phyloP scores from a whole-genome alignment of 2,888 invertebrate genomes.

The Strigamia transsilvanica region DNA sequence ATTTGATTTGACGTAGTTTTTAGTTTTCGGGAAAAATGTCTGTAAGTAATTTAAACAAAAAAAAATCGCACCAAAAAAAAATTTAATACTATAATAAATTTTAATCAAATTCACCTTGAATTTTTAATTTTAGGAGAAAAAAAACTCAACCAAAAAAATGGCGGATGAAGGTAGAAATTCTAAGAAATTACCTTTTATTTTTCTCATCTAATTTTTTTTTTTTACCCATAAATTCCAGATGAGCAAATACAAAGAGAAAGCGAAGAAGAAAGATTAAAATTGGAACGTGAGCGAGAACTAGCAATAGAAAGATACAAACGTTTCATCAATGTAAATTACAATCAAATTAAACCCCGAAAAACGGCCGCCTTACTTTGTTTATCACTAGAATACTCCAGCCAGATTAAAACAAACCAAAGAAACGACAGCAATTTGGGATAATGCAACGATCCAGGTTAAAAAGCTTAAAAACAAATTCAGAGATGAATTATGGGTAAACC shows the following conservation, averaged over 20 bases:
- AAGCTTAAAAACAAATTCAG: background rate
- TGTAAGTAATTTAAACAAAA: background rate
- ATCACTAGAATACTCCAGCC: background rate
- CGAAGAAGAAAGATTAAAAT: conserved; percentile 2
- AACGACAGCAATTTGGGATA: background rate
- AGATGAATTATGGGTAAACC: background rate
- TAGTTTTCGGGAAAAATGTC: no score
- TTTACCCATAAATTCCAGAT: background rate
- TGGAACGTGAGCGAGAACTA: background rate
- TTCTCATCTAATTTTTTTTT: conserved; percentile 6
- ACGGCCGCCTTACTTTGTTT: background rate
- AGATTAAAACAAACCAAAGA: background rate
- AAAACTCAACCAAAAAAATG: background rate
- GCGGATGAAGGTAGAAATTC: background rate
- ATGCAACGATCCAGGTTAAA: background rate
- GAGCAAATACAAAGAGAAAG: background rate
- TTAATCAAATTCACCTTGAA: background rate
- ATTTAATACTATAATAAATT: background rate
- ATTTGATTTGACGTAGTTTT: background rate
- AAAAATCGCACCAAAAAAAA: background rate
- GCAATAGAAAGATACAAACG: background rate
- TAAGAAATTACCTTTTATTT: background rate
- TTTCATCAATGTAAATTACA: background rate
- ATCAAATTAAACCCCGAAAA: background rate
- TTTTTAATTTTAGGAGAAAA: background rate